Evolutionary conservation across 2,113 vertebrate genomes (phyloP), one percentile per base, ranked within the genome.

Genomic region (Calyptommatus sinebrachiatus): DNA sequence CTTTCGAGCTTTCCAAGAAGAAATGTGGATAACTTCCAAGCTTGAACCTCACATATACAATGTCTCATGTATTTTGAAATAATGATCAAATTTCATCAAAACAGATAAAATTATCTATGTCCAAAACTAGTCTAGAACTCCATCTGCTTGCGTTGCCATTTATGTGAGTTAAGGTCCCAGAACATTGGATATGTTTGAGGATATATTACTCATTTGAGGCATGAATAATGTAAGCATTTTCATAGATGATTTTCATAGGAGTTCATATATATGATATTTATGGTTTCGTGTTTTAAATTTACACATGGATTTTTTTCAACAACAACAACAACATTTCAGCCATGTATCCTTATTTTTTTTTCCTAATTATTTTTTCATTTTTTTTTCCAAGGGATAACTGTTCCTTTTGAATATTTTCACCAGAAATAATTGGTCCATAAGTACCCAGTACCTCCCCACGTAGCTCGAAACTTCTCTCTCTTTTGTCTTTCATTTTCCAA

Each of bases 241-340:
- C 50, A 53, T 14, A 66, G 62, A 16, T 14, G 4, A 26, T n/a
- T n/a, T n/a, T n/a, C n/a, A n/a, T n/a, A 65, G 20, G 29, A 66
- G 4, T 9, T n/a, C 48, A 3, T 20, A n/a, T 65, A 10, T 61
- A 26, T 21, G 21, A 61, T 76, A 6, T 16, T 20, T 18, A n/a
- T 48, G 11, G 26, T 26, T 76, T 66, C 11, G 5, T 67, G n/a
- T 50, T 48, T 50, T 77, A 16, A 29, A 31, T n/a, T 60, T 65
- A 65, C 8, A 12, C 26, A 48, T 14, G 8, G 20, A 26, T 9
- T 66, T 18, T 57, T 57, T 20, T 76, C 26, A 66, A 80, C 48
- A 66, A 80, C n/a, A n/a, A n/a, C n/a, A n/a, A n/a, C n/a, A 65
- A 35, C 21, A 66, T 66, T 73, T 73, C 62, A 67, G 45, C 24